These are phyloP conservation scores for Anoplius nigerrimus DNA, from an alignment of 2,888 invertebrate genomes.

Conservation along the genomic window DNA sequence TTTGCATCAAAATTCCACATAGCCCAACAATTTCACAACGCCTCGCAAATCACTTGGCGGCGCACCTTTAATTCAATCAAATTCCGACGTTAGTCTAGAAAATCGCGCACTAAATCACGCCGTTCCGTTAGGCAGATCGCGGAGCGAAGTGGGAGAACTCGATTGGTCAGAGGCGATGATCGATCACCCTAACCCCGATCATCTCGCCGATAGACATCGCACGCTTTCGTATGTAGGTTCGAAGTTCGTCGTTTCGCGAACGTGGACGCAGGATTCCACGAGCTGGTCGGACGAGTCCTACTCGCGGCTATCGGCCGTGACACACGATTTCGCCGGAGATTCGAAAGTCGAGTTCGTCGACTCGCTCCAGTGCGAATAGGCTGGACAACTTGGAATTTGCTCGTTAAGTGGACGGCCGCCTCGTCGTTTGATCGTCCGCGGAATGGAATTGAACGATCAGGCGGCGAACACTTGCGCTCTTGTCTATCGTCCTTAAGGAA, in stretches of 20 bases:
- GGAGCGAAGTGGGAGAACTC: too few relatives aligned
- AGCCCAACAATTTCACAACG: too few relatives aligned
- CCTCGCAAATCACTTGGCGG: too few relatives aligned
- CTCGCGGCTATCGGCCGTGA: constrained; percentile 56
- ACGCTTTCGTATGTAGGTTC: constrained; percentile 15
- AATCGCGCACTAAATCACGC: too few relatives aligned
- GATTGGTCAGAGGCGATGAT: neutral
- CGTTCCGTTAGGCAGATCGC: too few relatives aligned
- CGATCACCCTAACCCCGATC: constrained; percentile 11
- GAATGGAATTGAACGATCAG: too few relatives aligned
- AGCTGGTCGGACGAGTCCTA: constrained; percentile 35
- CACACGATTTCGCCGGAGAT: constrained; percentile 62
- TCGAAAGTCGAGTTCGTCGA: constrained; percentile 58
- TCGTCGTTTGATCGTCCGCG: too few relatives aligned
- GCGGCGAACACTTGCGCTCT: too few relatives aligned
- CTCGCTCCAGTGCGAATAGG: constrained; percentile 36
- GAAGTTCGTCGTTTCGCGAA: constrained; percentile 9
- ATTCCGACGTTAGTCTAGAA: too few relatives aligned
- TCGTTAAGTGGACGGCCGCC: constrained; percentile 32
- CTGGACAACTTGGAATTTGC: constrained; percentile 42
- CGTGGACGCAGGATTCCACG: constrained; percentile 1
- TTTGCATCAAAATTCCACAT: too few relatives aligned
- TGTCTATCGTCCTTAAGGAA: too few relatives aligned
- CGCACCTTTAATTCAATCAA: too few relatives aligned
- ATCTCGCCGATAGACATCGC: neutral